These are phyloP conservation scores for Microtus montanus DNA, from an alignment of 2,113 vertebrate species.

Conservation along the genomic window DNA sequence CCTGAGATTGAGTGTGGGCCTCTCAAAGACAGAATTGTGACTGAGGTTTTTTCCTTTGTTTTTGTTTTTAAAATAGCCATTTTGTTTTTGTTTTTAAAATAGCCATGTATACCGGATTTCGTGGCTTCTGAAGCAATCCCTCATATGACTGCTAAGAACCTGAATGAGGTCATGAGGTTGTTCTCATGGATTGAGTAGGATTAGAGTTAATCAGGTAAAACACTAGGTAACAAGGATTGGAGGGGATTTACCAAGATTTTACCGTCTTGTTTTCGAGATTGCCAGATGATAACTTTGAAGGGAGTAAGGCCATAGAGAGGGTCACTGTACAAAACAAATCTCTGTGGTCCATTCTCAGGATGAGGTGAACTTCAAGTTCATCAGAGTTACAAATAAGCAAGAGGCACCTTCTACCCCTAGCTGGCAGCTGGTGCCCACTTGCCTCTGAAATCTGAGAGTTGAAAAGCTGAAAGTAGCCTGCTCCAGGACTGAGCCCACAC, in stretches of 20 bases:
- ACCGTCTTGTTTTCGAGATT: background rate
- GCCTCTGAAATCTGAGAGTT: background rate
- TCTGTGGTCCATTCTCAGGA: background rate
- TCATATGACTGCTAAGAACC: background rate
- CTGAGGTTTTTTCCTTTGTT: background rate
- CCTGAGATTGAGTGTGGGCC: too few species aligned
- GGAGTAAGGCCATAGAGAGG: background rate
- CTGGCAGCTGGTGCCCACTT: background rate
- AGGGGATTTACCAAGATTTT: background rate
- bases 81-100: background rate
- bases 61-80: background rate
- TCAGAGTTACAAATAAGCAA: background rate
- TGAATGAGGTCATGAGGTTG: background rate
- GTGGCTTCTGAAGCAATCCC: background rate
- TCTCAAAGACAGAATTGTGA: background rate
- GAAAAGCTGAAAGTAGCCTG: background rate
- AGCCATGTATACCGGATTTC: background rate
- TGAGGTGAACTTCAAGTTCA: background rate
- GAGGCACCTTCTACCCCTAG: background rate
- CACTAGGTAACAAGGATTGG: too few species aligned
- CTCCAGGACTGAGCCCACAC: background rate
- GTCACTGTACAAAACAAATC: background rate
- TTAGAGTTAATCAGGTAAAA: background rate
- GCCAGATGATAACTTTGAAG: background rate
- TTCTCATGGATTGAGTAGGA: background rate